Percentiles rank a stretch among this genome's conserved stretches.
Evolutionary conservation across 2,113 vertebrate genomes (phyloP).

Genomic region (Paradisaea rubra): DNA sequence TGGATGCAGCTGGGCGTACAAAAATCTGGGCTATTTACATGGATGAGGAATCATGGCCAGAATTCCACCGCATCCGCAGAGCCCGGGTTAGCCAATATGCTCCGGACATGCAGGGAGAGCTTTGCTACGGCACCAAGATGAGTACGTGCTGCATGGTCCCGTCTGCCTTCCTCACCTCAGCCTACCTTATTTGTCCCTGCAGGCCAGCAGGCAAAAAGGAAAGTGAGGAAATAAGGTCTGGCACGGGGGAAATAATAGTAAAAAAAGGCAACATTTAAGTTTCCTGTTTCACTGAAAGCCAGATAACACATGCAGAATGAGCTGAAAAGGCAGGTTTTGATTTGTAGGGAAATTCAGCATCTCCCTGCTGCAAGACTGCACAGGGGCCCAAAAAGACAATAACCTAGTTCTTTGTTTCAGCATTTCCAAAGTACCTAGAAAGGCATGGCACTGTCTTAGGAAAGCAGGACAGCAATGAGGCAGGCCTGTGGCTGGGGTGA

Average conservation of each 20-base stretch:
- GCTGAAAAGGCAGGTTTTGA: background rate
- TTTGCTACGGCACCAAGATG: background rate
- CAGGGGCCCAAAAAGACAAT: background rate
- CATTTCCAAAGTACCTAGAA: background rate
- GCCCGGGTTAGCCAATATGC: background rate
- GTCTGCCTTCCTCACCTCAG: background rate
- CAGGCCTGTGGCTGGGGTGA: background rate
- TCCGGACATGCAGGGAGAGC: fast-evolving
- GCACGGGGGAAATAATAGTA: background rate
- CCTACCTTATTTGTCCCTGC: background rate
- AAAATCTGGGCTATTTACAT: background rate
- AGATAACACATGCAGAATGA: background rate
- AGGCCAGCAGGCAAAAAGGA: background rate
- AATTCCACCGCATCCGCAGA: fast-evolving
- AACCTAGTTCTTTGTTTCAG: background rate
- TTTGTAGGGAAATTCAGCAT: background rate
- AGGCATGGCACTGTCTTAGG: background rate
- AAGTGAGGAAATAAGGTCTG: background rate
- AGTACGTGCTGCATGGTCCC: fast-evolving
- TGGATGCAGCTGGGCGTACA: background rate
- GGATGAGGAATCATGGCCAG: background rate
- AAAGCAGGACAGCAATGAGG: background rate
- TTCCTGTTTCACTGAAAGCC: background rate
- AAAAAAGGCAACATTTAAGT: background rate
- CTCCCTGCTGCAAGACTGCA: background rate